These are phyloP conservation scores for Hydractinia echinata DNA, from an alignment of 30 jellyfish, hydroid and myxozoan genomes.

Conservation along the genomic window DNA sequence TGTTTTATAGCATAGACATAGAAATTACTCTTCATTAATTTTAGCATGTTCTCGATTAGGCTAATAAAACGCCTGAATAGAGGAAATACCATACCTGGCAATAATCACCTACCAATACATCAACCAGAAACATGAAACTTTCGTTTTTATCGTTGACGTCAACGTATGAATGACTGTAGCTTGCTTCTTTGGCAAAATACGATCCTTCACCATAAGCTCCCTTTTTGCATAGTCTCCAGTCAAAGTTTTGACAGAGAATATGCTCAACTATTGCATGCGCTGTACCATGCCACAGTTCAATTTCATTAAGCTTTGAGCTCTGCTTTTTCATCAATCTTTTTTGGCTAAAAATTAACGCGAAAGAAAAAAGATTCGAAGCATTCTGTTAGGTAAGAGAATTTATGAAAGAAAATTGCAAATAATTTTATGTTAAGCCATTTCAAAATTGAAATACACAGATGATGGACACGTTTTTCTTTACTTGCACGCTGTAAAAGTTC, in stretches of 20 bases:
- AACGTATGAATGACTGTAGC: conserved; percentile 8
- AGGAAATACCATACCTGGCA: not conserved
- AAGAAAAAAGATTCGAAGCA: not conserved
- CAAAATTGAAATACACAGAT: too few relatives aligned
- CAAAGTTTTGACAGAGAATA: conserved; percentile 7
- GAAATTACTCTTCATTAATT: too few relatives aligned
- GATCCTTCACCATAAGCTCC: conserved; percentile 9
- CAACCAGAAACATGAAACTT: not conserved
- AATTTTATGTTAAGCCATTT: too few relatives aligned
- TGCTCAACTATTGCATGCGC: not conserved
- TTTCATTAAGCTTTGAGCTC: not conserved
- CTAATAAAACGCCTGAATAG: not conserved
- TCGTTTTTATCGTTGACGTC: not conserved
- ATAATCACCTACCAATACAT: conserved; percentile 18
- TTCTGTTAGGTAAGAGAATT: not conserved
- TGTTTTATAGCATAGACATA: too few relatives aligned
- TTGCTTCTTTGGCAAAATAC: conserved; percentile 23
- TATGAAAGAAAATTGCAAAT: not conserved
- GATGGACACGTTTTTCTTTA: too few relatives aligned
- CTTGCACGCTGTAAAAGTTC: not conserved
- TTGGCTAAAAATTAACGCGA: not conserved
- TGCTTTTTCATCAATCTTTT: not conserved
- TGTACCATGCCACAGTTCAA: conserved; percentile 24
- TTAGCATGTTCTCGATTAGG: not conserved
- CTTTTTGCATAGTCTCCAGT: conserved; percentile 4